Evolutionary conservation across 2,797 vertebrate species (phyloP).

Genomic region (Merluccius polli): DNA sequence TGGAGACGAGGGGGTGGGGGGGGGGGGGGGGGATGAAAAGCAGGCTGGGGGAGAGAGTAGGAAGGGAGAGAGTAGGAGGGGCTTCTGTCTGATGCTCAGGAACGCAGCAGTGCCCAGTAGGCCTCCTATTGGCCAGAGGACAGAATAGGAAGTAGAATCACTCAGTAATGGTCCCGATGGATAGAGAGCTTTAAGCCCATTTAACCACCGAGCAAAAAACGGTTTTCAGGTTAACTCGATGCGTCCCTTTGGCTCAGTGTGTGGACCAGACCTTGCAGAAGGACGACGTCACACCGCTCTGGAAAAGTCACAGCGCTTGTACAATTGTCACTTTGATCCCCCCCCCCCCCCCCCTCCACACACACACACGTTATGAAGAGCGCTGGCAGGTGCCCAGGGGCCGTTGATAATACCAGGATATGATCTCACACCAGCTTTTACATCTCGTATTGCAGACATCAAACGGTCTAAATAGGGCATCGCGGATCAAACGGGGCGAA

Average conservation of each 20-base stretch:
- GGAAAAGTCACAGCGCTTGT: slow-evolving; percentile 45
- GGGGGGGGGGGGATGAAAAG: slow-evolving; percentile 41
- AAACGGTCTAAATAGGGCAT: slow-evolving; percentile 59
- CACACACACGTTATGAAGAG: slow-evolving; percentile 52
- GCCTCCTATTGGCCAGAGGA: not conserved
- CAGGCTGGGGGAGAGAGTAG: slow-evolving; percentile 21
- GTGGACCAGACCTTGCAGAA: not conserved
- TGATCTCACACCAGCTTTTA: slow-evolving; percentile 54
- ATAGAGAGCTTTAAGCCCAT: not conserved
- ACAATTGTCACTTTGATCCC: slow-evolving; percentile 62
- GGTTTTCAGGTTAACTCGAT: not conserved
- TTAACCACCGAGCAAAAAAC: not conserved
- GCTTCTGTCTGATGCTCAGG: not conserved
- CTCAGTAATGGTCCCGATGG: not conserved
- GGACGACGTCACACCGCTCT: slow-evolving; percentile 2
- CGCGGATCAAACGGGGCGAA: slow-evolving; percentile 41
- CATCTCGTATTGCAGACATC: slow-evolving; percentile 60
- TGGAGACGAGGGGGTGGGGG: slow-evolving; percentile 12
- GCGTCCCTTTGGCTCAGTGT: not conserved
- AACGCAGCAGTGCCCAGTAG: not conserved
- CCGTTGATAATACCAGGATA: slow-evolving; percentile 67
- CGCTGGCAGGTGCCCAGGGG: slow-evolving; percentile 53
- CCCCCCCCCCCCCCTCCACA: slow-evolving; percentile 5
- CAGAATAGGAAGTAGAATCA: no score
- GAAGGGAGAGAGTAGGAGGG: slow-evolving; percentile 3